A percentile compares a stretch with the other conserved stretches of the same genome.
Conservation (phyloP, 1,140 invertebrate species). For the Eurosta solidaginis region DNA sequence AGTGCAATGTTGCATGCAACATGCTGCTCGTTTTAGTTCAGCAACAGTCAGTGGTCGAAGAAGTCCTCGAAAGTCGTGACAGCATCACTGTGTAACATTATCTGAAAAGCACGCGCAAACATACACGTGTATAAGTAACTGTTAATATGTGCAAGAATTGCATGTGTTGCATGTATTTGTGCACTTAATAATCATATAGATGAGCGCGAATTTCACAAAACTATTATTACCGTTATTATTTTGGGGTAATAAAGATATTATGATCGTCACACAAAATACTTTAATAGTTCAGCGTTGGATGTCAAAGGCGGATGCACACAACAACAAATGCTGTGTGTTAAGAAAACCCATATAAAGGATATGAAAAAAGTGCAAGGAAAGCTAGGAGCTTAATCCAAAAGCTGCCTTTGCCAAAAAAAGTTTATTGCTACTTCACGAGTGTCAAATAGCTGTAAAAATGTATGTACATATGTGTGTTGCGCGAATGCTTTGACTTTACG, state of each 20-base stretch:
- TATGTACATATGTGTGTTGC: too few relatives aligned
- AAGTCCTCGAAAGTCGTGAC: not conserved
- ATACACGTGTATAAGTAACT: not conserved
- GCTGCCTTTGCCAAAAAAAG: too few relatives aligned
- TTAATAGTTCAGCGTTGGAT: too few relatives aligned
- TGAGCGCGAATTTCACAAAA: constrained; percentile 4
- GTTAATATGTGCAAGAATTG: not conserved
- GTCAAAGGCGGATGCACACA: too few relatives aligned
- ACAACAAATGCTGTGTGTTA: too few relatives aligned
- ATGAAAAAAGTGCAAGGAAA: too few relatives aligned
- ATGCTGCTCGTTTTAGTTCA: not conserved
- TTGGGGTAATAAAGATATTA: constrained; percentile 1
- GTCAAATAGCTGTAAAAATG: too few relatives aligned
- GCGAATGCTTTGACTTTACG: too few relatives aligned
- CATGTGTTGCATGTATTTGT: not conserved
- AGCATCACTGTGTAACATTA: not conserved
- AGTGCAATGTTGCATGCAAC: constrained; percentile 15
- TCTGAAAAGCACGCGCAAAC: not conserved
- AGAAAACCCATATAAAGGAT: too few relatives aligned
- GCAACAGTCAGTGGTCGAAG: not conserved
- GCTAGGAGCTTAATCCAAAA: too few relatives aligned
- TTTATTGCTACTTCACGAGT: too few relatives aligned
- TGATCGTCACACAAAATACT: not conserved
- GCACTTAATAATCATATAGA: not conserved
- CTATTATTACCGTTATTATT: constrained; percentile 23